A percentile compares a stretch with the other conserved stretches of the same genome.
Evolutionary conservation across 2,888 invertebrate species (phyloP).

Genomic region (Dasysyrphus tricinctus): DNA sequence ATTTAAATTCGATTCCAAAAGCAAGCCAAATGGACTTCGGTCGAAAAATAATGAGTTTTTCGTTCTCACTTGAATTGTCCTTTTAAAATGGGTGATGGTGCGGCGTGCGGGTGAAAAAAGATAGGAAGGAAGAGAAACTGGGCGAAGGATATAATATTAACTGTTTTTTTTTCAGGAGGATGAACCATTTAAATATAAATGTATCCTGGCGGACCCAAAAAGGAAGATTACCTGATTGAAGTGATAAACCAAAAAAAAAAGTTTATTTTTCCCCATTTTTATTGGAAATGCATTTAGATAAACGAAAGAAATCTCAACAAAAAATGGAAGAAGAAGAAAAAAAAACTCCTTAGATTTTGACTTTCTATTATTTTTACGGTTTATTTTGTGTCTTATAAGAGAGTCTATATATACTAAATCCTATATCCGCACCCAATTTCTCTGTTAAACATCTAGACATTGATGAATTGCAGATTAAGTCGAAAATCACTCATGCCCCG

Average conservation of each 20-base stretch:
- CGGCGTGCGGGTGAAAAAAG: background rate
- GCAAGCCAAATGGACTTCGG: constrained; percentile 68
- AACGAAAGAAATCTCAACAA: background rate
- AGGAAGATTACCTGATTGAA: constrained; percentile 70
- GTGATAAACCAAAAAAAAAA: constrained; percentile 56
- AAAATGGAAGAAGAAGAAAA: background rate
- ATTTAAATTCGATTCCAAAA: constrained; percentile 72
- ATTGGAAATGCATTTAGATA: constrained; percentile 75
- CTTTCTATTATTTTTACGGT: constrained; percentile 15
- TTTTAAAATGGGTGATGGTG: background rate
- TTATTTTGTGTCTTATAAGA: constrained; percentile 14
- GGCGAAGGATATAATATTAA: constrained; percentile 46
- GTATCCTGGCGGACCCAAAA: constrained; percentile 50
- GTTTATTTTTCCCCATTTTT: constrained; percentile 34
- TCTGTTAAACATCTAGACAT: constrained; percentile 79
- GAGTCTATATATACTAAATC: background rate
- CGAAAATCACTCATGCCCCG: constrained; percentile 81
- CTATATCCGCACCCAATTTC: constrained; percentile 52
- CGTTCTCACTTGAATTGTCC: constrained; percentile 13
- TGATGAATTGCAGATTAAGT: constrained; percentile 83
- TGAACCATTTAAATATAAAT: constrained; percentile 71
- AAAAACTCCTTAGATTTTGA: constrained; percentile 24
- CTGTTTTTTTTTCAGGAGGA: constrained; percentile 43
- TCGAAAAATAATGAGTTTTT: constrained; percentile 70
- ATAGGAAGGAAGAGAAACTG: too few species aligned